Evolutionary conservation across 2,797 vertebrate genomes (phyloP), one percentile per base, ranked within the genome.

Genomic region (Manis pentadactyla): DNA sequence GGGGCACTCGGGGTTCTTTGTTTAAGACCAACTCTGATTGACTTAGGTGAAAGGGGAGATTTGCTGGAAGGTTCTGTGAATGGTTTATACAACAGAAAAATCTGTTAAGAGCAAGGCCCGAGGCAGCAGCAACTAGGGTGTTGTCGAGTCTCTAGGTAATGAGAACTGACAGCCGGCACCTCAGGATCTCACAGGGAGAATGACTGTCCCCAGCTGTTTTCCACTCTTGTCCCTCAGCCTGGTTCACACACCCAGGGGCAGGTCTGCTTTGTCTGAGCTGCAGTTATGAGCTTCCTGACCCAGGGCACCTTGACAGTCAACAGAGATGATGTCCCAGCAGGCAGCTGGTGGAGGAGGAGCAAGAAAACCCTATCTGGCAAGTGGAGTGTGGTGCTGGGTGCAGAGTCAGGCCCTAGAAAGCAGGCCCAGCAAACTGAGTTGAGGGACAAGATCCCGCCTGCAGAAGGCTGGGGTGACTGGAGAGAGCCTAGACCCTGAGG

Each of bases 181-280:
- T 27, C 64, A 83, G 8, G 4, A 7, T 37, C 49, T 39, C 94
- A 1, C 12, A 6, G 51, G 19, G 61, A 31, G 18, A 86, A 34
- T 1, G 21, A 5, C 51, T 17, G 2, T 42, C 83, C 63, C 37
- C 19, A 2, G 21, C 64, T 21, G 12, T 15, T 1, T 4, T 17
- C 31, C 34, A 9, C 39, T 27, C 51, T 29, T 6, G 9, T 1
- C 25, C 0, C 39, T 68, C 0, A 0, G 7, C 59, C 29, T 34
- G 2, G 51, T 15, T 53, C 93, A 29, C 12, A 0, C 0, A 9
- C 55, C 25, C 1, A 2, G 0, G 5, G 42, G 31, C 0, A 0
- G 1, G 42, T 23, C 51, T 4, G 9, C 53, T 25, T 42, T 8
- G 15, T 63, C 18, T 61, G 51, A 46, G 42, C 46, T 21, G 1